Percentiles rank a stretch among this genome's conserved stretches.
Evolutionary conservation across 1,140 invertebrate species (phyloP).

Genomic region (Atta cephalotes): DNA sequence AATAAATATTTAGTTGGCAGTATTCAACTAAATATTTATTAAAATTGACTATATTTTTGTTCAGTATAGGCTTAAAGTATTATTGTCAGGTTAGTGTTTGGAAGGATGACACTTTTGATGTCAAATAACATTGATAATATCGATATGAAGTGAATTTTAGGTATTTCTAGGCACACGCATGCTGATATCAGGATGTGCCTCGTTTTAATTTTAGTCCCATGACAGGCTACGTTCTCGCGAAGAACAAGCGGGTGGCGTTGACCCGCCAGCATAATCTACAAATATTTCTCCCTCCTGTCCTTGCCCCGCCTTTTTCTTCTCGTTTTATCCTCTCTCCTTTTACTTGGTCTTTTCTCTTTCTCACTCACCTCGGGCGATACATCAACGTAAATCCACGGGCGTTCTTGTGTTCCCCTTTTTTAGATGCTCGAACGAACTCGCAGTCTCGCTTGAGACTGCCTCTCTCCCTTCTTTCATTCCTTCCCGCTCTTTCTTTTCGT

Average conservation of each 20-base stretch:
- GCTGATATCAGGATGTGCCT: constrained; percentile 70
- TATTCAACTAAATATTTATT: too few relatives aligned
- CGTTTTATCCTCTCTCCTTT: constrained; percentile 2
- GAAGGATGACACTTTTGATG: neutral
- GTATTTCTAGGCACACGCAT: constrained; percentile 17
- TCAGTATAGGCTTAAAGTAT: neutral
- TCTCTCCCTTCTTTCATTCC: constrained; percentile 26
- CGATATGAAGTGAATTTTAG: neutral
- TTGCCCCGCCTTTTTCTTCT: constrained; percentile 19
- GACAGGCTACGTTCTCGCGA: constrained; percentile 72
- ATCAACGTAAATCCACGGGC: constrained; percentile 79
- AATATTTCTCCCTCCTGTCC: constrained; percentile 77
- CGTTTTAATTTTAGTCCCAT: constrained; percentile 84
- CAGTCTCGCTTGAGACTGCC: constrained; percentile 44
- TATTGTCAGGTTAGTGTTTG: neutral
- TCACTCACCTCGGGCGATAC: constrained; percentile 70
- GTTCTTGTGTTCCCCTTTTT: constrained; percentile 67
- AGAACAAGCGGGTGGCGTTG: constrained; percentile 79
- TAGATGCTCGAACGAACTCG: constrained; percentile 57
- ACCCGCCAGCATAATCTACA: constrained; percentile 81
- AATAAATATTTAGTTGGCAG: too few relatives aligned
- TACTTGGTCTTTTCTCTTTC: constrained; percentile 52
- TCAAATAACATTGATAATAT: neutral
- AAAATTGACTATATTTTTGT: too few relatives aligned
- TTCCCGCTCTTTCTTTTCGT: neutral